Evolutionary conservation across 2,797 vertebrate genomes (phyloP).

Genomic region (Eremophila alpestris): DNA sequence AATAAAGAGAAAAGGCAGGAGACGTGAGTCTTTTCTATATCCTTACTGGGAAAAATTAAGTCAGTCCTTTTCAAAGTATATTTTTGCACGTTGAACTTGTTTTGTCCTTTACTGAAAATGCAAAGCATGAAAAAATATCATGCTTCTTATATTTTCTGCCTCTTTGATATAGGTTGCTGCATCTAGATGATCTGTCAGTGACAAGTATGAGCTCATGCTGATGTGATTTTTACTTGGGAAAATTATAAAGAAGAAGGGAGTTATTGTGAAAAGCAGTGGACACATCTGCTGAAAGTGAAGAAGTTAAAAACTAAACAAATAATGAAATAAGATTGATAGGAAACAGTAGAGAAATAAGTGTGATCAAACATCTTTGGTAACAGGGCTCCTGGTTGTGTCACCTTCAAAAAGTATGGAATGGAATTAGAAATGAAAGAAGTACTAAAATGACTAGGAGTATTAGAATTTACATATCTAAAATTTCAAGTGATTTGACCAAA

Average conservation of each 20-base stretch:
- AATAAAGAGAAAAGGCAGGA: background rate
- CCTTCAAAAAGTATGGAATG: background rate
- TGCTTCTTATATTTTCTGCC: background rate
- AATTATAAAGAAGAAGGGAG: background rate
- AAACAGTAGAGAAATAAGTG: background rate
- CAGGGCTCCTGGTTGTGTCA: accelerated
- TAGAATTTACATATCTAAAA: background rate
- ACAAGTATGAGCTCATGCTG: background rate
- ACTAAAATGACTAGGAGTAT: background rate
- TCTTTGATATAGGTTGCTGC: background rate
- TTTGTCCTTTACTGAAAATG: slow-evolving; percentile 41
- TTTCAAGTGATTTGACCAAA: background rate
- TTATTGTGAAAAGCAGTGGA: background rate
- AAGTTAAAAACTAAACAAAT: background rate
- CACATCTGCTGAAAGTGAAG: background rate
- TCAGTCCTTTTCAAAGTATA: background rate
- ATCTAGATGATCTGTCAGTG: slow-evolving; percentile 35
- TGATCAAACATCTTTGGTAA: background rate
- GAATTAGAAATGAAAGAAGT: background rate
- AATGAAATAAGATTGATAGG: background rate
- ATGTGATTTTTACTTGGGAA: background rate
- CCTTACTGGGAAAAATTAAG: background rate
- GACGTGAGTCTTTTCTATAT: background rate
- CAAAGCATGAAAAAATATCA: slow-evolving; percentile 14
- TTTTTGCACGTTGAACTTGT: background rate